A percentile compares a stretch with the other conserved stretches of the same genome.
Conservation (phyloP, 1,140 invertebrate genomes). For the Armadillidium nasatum region DNA sequence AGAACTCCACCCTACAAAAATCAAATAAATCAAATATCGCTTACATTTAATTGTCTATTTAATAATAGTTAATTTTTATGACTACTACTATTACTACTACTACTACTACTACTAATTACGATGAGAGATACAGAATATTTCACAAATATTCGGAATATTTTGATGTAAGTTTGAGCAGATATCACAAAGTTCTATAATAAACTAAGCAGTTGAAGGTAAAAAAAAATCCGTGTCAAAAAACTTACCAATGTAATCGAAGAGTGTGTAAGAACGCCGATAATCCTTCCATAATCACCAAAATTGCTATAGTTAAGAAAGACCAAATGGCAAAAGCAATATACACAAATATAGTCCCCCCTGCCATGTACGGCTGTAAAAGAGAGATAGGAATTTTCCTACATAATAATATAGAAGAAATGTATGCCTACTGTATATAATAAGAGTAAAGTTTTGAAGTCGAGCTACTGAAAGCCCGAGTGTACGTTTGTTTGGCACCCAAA, state of each 20-base stretch:
- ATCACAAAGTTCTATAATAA: too few relatives aligned
- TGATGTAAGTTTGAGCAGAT: background rate
- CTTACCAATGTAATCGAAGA: slow-evolving; percentile 70
- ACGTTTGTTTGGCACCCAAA: background rate
- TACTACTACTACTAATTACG: too few relatives aligned
- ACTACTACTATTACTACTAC: too few relatives aligned
- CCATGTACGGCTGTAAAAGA: slow-evolving; percentile 47
- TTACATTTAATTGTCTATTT: background rate
- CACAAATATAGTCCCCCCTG: slow-evolving; percentile 57
- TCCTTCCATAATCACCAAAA: slow-evolving; percentile 89
- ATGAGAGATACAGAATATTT: background rate
- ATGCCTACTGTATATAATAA: too few relatives aligned
- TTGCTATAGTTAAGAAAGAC: slow-evolving; percentile 78
- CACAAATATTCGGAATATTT: background rate
- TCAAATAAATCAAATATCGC: too few relatives aligned
- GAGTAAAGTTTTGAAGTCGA: too few relatives aligned
- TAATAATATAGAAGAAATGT: too few relatives aligned
- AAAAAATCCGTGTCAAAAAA: slow-evolving; percentile 18
- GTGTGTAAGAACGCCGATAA: slow-evolving; percentile 74
- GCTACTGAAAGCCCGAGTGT: background rate
- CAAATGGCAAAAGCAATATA: slow-evolving; percentile 78
- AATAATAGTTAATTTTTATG: too few relatives aligned
- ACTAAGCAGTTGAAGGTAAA: background rate
- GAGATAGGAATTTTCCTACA: too few relatives aligned
- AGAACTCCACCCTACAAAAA: slow-evolving; percentile 63